Evolutionary conservation across 2,113 vertebrate species (phyloP).

Genomic region (Kryptolebias marmoratus): DNA sequence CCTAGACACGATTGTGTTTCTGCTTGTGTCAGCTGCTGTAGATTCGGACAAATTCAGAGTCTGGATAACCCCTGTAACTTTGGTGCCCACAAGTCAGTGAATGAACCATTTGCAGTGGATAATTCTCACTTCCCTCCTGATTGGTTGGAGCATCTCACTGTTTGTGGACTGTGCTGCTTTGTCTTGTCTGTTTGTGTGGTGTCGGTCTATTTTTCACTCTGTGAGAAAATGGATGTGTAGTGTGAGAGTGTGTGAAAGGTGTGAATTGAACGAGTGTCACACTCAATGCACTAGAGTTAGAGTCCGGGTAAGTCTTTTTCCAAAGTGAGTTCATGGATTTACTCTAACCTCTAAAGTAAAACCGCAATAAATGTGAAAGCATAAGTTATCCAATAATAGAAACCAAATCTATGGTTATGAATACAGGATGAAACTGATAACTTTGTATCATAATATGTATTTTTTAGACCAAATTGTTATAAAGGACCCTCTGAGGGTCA

Average conservation of each 20-base stretch:
- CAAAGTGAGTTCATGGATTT: too few relatives aligned
- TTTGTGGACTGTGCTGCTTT: neutral
- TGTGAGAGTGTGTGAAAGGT: neutral
- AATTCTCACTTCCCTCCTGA: neutral
- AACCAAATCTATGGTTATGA: too few relatives aligned
- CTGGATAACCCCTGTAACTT: neutral
- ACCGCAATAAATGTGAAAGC: too few relatives aligned
- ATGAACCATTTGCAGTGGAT: neutral
- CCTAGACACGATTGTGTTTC: slow-evolving; percentile 11
- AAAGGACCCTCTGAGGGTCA: too few relatives aligned
- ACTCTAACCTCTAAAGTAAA: too few relatives aligned
- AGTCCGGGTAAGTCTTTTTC: neutral
- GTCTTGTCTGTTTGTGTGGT: neutral
- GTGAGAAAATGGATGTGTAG: neutral
- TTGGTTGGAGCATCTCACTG: neutral
- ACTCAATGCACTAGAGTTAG: neutral
- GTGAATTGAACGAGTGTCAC: neutral
- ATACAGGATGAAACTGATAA: too few relatives aligned
- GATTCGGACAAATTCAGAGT: neutral
- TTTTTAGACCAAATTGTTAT: too few relatives aligned
- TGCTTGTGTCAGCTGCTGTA: neutral
- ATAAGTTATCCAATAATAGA: too few relatives aligned
- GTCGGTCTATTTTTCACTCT: neutral
- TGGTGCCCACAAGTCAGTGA: neutral
- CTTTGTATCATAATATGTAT: too few relatives aligned